Conservation (phyloP, 23 tunicate species). For the Ascidia mentula region DNA sequence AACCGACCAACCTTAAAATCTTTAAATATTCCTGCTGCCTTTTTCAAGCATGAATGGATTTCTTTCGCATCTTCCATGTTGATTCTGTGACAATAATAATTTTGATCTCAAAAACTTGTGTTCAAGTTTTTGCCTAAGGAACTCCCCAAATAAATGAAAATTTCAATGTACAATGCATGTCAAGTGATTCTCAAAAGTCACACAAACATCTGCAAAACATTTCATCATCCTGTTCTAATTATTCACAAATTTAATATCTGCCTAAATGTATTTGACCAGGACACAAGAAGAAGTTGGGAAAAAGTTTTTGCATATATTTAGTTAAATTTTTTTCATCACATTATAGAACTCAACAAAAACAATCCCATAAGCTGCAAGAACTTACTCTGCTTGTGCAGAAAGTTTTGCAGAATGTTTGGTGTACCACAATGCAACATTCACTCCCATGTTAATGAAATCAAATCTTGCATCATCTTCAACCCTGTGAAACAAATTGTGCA, state of each 20-base stretch:
- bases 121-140: too few species aligned
- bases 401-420: conserved; percentile 85
- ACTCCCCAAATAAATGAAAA: too few species aligned
- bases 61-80: conserved; percentile 92
- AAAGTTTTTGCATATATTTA: neutral
- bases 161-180: too few species aligned
- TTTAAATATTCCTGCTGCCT: conserved; percentile 95
- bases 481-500: conserved; percentile 32
- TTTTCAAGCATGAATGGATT: conserved; percentile 75
- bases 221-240: too few species aligned
- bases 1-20: conserved; percentile 46
- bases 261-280: neutral
- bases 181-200: too few species aligned
- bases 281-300: neutral
- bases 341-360: too few species aligned
- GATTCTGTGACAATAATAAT: conserved; percentile 38
- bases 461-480: conserved; percentile 79
- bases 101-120: too few species aligned
- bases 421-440: conserved; percentile 89
- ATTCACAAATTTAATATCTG: too few species aligned
- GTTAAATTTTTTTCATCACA: neutral
- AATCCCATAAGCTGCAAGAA: too few species aligned
- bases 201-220: too few species aligned
- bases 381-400: conserved; percentile 85
- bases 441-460: conserved; percentile 84